Evolutionary conservation across 1,140 invertebrate genomes (phyloP).

Genomic region (Palaemon carinicauda): DNA sequence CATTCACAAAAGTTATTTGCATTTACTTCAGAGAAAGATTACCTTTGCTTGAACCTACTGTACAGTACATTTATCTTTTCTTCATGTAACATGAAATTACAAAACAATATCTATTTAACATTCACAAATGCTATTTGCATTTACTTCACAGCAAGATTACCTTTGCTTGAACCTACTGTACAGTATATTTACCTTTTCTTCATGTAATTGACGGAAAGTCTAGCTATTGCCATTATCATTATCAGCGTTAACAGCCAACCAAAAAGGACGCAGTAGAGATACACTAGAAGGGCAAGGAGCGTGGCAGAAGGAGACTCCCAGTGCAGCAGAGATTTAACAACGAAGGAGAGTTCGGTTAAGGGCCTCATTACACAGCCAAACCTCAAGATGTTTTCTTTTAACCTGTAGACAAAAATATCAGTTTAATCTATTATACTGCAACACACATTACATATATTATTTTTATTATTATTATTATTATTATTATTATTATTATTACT

Average conservation of each 20-base stretch:
- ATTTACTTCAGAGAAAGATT: too few species aligned
- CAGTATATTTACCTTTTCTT: constrained; percentile 55
- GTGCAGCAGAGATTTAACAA: constrained; percentile 23
- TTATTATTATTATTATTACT: too few species aligned
- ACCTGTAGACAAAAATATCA: neutral
- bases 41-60: neutral
- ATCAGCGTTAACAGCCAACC: constrained; percentile 59
- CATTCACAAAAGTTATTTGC: too few species aligned
- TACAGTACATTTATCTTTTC: constrained; percentile 54
- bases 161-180: neutral
- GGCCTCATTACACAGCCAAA: constrained; percentile 48
- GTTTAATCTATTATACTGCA: neutral
- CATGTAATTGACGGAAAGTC: constrained; percentile 59
- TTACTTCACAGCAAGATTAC: too few species aligned
- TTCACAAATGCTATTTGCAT: too few species aligned
- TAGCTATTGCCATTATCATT: constrained; percentile 53
- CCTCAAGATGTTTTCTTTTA: constrained; percentile 45
- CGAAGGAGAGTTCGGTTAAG: constrained; percentile 30
- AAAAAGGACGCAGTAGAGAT: constrained; percentile 54
- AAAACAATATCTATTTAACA: too few species aligned
- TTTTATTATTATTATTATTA: too few species aligned
- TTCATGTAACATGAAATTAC: too few species aligned
- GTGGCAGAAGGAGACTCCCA: constrained; percentile 60
- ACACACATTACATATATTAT: too few species aligned
- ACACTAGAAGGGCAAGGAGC: constrained; percentile 53